phyloP scores from a whole-genome alignment of 2,888 invertebrate genomes.

The Salticus scenicus region DNA sequence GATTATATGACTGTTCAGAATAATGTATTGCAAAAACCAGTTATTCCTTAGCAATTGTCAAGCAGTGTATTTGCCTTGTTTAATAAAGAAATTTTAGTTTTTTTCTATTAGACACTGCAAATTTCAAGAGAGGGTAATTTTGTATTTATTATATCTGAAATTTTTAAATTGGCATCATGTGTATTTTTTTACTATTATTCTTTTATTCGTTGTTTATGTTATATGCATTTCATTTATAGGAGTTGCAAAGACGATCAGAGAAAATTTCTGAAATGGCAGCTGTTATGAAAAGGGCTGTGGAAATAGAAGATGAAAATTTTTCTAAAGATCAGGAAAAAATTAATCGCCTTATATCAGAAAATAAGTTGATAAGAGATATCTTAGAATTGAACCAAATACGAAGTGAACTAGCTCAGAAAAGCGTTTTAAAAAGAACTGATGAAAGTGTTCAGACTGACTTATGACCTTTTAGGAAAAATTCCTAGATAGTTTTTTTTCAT shows the following conservation, averaged over 20 bases:
- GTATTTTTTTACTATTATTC: too few species aligned
- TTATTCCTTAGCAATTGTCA: too few species aligned
- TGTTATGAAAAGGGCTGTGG: slow-evolving; percentile 91
- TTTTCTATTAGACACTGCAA: too few species aligned
- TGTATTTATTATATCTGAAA: too few species aligned
- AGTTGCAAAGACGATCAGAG: slow-evolving; percentile 79
- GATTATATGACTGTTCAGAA: too few species aligned
- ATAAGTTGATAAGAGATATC: slow-evolving; percentile 79
- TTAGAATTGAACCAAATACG: slow-evolving; percentile 45
- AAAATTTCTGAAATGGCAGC: slow-evolving; percentile 97
- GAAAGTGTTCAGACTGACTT: slow-evolving; percentile 65
- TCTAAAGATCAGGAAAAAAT: slow-evolving; percentile 86
- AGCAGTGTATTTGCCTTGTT: too few species aligned
- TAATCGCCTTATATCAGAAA: slow-evolving; percentile 88
- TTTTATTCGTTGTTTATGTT: too few species aligned
- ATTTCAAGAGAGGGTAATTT: too few species aligned
- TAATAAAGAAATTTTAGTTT: too few species aligned
- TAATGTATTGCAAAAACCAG: too few species aligned
- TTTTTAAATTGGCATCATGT: too few species aligned
- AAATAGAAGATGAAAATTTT: slow-evolving; percentile 86
- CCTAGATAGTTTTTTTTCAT: neutral
- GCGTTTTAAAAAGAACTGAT: slow-evolving; percentile 33
- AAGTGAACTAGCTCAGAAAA: slow-evolving; percentile 37
- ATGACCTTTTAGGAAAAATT: slow-evolving; percentile 17
- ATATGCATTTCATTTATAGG: slow-evolving; percentile 69